Base-by-base conservation (phyloP, 2,888 invertebrate genomes). In the Drosophila meridiana region DNA sequence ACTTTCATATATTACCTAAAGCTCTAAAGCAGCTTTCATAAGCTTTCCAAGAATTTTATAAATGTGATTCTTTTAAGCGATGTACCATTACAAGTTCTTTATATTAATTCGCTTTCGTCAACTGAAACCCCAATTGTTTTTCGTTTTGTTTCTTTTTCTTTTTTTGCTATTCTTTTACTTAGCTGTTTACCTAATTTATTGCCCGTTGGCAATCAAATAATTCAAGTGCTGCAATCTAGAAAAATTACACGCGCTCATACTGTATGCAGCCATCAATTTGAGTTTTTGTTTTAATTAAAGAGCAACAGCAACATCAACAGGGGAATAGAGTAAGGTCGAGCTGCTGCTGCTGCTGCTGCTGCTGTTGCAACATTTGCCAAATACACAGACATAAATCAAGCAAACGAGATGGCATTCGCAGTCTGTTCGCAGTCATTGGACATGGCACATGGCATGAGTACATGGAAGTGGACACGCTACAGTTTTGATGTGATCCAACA, bases 271-370 rank as follows among this genome's bases (percentile, higher is more conserved):
- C 56, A 83, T 89, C 70, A 59, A 81, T 84, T 87, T 76, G 61
- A 79, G 69, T 81, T 83, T 81, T 84, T 52, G 32, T 52, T 52
- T 85, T 85, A 85, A 85, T 89, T 85, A 89, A 89, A 82, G 76
- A 62, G 59, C 63, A 65, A 50, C 50, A 62, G 59, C 32, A 65
- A 50, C 48, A 63, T 55, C 30, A 60, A 43, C 36, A 42, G 43
- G 36, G 59, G 43, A 42, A 11, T 30, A 36, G 36, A 50, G 57
- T 50, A 64, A 47, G 50, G 53, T 65, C 56, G 20, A 34, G 55
- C 36, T 36, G 68, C 26, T 52, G 36, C 30, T 48, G 45, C 13
- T 64, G 74, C 56, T 9, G 50, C 32, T 32, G 26, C 13, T 55
- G 69, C 11, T 58, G 38, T 14, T 65, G 76, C 57, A 60, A 45